Percentiles rank a stretch among this genome's conserved stretches.
Evolutionary conservation across 2,113 vertebrate species (phyloP).

Genomic region (Hirundichthys speculiger): DNA sequence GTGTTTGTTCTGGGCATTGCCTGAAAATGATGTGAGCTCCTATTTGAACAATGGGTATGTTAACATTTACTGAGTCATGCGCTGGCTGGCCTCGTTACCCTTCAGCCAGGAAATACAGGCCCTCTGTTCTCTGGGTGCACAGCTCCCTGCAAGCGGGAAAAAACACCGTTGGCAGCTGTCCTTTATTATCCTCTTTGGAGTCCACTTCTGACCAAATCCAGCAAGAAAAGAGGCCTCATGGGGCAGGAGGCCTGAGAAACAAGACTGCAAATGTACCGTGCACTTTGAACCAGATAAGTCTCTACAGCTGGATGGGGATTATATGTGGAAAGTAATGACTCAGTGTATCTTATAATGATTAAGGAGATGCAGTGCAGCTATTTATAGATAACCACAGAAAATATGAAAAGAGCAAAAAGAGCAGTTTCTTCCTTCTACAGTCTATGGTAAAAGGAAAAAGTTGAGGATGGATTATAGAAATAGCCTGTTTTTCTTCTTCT

Average conservation of each 20-base stretch:
- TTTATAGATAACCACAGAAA: conserved; percentile 15
- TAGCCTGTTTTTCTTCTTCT: neutral
- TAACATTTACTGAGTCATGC: conserved; percentile 36
- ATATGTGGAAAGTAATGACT: conserved; percentile 19
- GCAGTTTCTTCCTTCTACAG: too few species aligned
- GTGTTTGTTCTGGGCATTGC: conserved; percentile 55
- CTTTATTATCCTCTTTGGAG: conserved; percentile 11
- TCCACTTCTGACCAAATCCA: conserved; percentile 10
- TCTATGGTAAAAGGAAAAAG: neutral
- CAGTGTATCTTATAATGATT: neutral
- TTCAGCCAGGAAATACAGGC: conserved; percentile 42
- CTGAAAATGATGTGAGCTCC: conserved; percentile 41
- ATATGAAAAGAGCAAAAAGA: neutral
- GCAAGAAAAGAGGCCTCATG: conserved; percentile 4
- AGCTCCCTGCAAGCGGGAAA: conserved; percentile 11
- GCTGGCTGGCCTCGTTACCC: conserved; percentile 36
- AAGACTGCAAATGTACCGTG: conserved; percentile 1
- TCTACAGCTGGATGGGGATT: conserved; percentile 16
- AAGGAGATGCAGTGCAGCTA: conserved; percentile 26
- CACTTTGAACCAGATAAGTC: conserved; percentile 18
- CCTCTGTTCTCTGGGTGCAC: neutral
- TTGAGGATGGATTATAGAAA: neutral
- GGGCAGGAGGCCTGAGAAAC: conserved; percentile 25
- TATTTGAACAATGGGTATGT: conserved; percentile 44
- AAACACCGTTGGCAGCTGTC: conserved; percentile 17